Evolutionary conservation across 2,797 vertebrate genomes (phyloP), one percentile per base, ranked within the genome.

Genomic region (Eulemur albifrons): DNA sequence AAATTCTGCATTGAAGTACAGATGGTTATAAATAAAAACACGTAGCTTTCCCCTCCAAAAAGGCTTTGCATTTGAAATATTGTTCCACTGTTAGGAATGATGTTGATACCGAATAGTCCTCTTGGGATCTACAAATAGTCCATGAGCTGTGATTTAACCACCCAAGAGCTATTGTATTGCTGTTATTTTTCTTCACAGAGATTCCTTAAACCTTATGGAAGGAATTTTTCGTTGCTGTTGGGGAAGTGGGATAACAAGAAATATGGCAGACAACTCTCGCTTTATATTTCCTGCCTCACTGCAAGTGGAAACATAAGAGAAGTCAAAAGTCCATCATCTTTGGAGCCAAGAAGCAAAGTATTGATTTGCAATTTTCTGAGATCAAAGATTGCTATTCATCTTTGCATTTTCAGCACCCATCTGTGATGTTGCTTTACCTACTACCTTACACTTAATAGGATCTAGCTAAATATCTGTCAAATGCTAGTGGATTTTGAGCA

Each of bases 141-240:
- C 45, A 52, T 40, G n/a, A 93, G 25, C 77, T 95, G 48, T 91
- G 82, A 96, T 90, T 93, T 61, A 94, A 70, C 80, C 75, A 92
- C 35, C 48, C 75, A 94, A 87, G 27, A 87, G 48, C 57, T 93
- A 88, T 80, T 93, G 38, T 65, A 76, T 65, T 87, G 54, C 75
- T n/a, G 8, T 76, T 86, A 95, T 92, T 96, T 94, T 94, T 97
- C 88, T 94, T 93, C 93, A 79, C 32, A 69, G 77, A 88, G 76
- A 38, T 92, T 82, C 20, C 75, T 93, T 95, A 97, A 83, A 84
- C n/a, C 30, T 80, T 54, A 90, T 17, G 72, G 43, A 93, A 75
- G 30, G 45, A 73, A 59, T 93, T 81, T 91, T 59, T 84, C 50
- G 11, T 63, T 96, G 69, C 57, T 69, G 48, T 61, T 79, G 38